Evolutionary conservation across 2,888 invertebrate genomes (phyloP).

Genomic region (Ectobius pallidus): DNA sequence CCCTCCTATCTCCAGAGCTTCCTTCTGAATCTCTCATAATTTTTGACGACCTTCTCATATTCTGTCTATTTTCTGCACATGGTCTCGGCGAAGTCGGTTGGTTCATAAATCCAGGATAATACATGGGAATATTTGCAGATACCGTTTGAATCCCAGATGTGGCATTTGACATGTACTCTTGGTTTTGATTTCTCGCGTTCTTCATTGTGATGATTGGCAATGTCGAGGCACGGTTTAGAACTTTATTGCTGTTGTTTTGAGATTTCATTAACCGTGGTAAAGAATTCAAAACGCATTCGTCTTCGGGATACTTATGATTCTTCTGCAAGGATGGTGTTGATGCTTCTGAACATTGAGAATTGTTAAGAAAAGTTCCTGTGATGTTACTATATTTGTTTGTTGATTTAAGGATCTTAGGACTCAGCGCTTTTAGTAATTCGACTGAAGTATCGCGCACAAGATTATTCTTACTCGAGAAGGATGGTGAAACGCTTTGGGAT

Average conservation of each 20-base stretch:
- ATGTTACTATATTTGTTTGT: background rate
- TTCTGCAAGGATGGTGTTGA: background rate
- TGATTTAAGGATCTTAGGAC: background rate
- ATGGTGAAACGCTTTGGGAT: background rate
- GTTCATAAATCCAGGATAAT: background rate
- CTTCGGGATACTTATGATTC: background rate
- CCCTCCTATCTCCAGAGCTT: background rate
- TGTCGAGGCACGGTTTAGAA: background rate
- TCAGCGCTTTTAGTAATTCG: background rate
- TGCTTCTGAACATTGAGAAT: background rate
- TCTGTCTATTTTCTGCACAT: background rate
- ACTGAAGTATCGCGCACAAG: background rate
- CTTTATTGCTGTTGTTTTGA: background rate
- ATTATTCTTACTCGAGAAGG: background rate
- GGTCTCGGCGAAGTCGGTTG: background rate
- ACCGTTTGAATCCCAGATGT: background rate
- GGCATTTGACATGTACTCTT: background rate
- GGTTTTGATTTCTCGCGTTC: background rate
- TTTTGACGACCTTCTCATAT: slow-evolving; percentile 1
- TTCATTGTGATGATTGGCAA: background rate
- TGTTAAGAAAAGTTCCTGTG: background rate
- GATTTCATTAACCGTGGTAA: background rate
- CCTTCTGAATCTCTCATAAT: background rate
- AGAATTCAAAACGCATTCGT: background rate
- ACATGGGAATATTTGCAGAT: background rate